Conservation (phyloP, 2,797 vertebrate genomes). For the Arnoldichthys spilopterus region DNA sequence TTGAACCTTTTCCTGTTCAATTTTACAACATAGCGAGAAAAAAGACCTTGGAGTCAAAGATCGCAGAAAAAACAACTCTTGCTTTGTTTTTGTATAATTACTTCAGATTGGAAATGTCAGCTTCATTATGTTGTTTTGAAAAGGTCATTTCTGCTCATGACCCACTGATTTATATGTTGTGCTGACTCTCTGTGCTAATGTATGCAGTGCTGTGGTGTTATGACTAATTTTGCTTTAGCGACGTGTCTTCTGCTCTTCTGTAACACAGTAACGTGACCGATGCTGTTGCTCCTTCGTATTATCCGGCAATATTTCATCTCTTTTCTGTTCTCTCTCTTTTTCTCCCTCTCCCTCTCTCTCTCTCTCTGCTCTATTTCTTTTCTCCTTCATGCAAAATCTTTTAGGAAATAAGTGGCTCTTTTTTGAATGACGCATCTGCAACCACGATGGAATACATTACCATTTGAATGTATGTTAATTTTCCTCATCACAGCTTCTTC, state of each 20-base stretch:
- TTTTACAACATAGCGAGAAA: background rate
- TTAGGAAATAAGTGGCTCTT: constrained; percentile 62
- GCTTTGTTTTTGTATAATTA: constrained; percentile 57
- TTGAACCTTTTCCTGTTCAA: background rate
- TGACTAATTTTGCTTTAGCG: constrained; percentile 68
- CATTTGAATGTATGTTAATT: constrained; percentile 75
- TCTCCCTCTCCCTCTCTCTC: background rate
- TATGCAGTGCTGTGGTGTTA: constrained; percentile 50
- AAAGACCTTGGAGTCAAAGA: background rate
- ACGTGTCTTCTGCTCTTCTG: background rate
- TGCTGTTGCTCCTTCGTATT: constrained; percentile 4
- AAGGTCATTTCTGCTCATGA: constrained; percentile 11
- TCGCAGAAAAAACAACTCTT: background rate
- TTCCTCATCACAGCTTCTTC: constrained; percentile 64
- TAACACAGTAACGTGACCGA: constrained; percentile 11
- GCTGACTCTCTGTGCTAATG: constrained; percentile 26
- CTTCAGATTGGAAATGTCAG: constrained; percentile 15
- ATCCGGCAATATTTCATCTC: constrained; percentile 17
- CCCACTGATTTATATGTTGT: background rate
- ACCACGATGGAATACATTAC: constrained; percentile 71
- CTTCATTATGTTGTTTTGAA: constrained; percentile 15
- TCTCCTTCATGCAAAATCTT: constrained; percentile 57
- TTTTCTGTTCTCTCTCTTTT: background rate
- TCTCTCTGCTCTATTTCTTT: constrained; percentile 46
- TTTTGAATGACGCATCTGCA: constrained; percentile 59